Conservation (phyloP, 2,888 invertebrate genomes). For the Strigamia maritima region DNA sequence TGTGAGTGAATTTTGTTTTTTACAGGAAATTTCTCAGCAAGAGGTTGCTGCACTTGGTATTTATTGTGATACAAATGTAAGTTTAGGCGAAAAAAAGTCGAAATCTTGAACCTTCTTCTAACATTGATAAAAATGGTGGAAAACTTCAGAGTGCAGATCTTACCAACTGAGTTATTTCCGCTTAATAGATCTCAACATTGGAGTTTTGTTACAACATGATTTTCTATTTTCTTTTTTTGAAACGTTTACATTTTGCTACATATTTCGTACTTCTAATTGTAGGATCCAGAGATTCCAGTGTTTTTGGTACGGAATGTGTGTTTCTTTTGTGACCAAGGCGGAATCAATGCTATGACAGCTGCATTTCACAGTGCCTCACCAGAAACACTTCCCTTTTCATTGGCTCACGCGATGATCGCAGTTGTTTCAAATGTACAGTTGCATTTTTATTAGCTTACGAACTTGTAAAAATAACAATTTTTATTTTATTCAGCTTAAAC, state of each 20-base stretch:
- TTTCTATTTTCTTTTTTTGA: neutral
- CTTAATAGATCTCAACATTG: neutral
- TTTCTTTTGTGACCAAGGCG: conserved; percentile 86
- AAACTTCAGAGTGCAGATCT: conserved; percentile 3
- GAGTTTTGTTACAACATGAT: neutral
- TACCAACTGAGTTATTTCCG: conserved; percentile 12
- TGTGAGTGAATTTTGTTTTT: conserved; percentile 35
- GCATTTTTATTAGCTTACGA: neutral
- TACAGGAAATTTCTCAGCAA: conserved; percentile 70
- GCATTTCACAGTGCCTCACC: conserved; percentile 77
- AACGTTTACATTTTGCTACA: neutral
- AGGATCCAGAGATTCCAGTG: conserved; percentile 89
- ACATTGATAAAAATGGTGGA: neutral
- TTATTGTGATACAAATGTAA: conserved; percentile 72
- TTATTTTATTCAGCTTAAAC: conserved; percentile 61
- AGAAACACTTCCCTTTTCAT: conserved; percentile 72
- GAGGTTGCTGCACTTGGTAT: conserved; percentile 75
- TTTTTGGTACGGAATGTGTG: conserved; percentile 88
- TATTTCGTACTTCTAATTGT: conserved; percentile 48
- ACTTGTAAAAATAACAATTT: neutral
- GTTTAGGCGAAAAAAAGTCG: conserved; percentile 43
- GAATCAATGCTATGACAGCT: conserved; percentile 78
- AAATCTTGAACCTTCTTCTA: conserved; percentile 25
- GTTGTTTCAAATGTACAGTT: conserved; percentile 72
- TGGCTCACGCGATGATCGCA: conserved; percentile 87